phyloP scores from a whole-genome alignment of 30 jellyfish, hydroid and myxozoan genomes.

The Cassiopea andromeda region DNA sequence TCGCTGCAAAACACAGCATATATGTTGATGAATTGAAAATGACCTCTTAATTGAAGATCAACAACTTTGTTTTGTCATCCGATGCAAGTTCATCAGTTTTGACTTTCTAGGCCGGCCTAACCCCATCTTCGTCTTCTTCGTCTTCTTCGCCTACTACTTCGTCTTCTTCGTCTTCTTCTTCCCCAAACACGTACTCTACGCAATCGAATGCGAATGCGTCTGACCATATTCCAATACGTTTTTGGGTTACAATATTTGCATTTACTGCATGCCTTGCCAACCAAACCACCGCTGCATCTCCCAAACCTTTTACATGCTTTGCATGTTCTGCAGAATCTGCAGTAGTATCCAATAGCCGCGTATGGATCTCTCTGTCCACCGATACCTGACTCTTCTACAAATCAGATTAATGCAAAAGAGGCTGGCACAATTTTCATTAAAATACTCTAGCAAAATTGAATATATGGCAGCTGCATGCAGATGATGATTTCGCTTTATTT shows the following conservation, averaged over 20 bases:
- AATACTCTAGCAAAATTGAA: no score
- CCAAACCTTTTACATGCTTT: constrained; percentile 25
- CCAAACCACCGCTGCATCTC: constrained; percentile 18
- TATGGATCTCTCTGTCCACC: constrained; percentile 37
- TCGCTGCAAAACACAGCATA: no score
- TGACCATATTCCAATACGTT: constrained; percentile 16
- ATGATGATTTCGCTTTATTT: no score
- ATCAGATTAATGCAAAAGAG: neutral
- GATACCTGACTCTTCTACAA: constrained; percentile 27
- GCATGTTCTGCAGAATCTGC: constrained; percentile 42
- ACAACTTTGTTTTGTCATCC: no score
- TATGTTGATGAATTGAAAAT: no score
- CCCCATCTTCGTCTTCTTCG: constrained; percentile 42
- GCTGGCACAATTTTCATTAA: neutral
- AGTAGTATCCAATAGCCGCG: constrained; percentile 20
- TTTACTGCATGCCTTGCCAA: constrained; percentile 25
- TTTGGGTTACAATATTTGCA: constrained; percentile 59
- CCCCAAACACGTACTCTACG: constrained; percentile 23
- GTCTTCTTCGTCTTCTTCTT: constrained; percentile 7
- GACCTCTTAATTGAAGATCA: no score
- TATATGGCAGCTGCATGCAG: no score
- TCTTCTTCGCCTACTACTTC: constrained; percentile 28
- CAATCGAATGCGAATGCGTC: constrained; percentile 41
- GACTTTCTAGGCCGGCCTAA: neutral
- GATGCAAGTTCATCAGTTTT: no score